A percentile compares a stretch with the other conserved stretches of the same genome.
Evolutionary conservation across 2,113 vertebrate genomes (phyloP).

Genomic region (Argyrosomus japonicus): DNA sequence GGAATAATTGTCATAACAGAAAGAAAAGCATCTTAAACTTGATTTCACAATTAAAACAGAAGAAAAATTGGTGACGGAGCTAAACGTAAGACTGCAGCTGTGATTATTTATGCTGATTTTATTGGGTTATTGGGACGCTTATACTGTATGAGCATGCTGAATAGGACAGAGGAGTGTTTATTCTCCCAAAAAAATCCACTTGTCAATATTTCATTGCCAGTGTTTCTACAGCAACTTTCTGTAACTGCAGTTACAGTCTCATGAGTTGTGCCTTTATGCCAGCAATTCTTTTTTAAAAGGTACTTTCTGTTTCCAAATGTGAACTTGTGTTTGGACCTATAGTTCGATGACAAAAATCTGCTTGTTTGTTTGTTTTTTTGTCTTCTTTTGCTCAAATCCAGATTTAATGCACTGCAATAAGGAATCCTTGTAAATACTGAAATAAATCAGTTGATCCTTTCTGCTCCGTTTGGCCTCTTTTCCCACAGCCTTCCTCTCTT

Average conservation of each 20-base stretch:
- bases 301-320: neutral
- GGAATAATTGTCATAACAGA: neutral
- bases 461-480: conserved; percentile 35
- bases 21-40: neutral
- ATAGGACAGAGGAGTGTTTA: conserved; percentile 8
- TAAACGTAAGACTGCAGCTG: neutral
- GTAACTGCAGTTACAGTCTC: conserved; percentile 11
- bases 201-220: neutral
- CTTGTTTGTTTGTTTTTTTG: neutral
- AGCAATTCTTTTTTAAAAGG: conserved; percentile 41
- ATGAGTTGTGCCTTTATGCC: conserved; percentile 71
- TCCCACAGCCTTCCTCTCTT: neutral
- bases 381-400: conserved; percentile 54
- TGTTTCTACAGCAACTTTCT: conserved; percentile 21
- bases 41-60: conserved; percentile 1
- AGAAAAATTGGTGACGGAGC: neutral
- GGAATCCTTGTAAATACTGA: conserved; percentile 64
- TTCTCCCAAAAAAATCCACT: conserved; percentile 29
- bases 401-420: conserved; percentile 58
- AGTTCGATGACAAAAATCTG: conserved; percentile 4
- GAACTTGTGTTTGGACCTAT: conserved; percentile 37
- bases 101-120: conserved; percentile 2
- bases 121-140: neutral
- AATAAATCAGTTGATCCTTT: conserved; percentile 70
- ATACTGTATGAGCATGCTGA: conserved; percentile 1